Evolutionary conservation across 2,113 vertebrate species (phyloP), one percentile per base, ranked within the genome.

Genomic region (Eolophus roseicapilla): DNA sequence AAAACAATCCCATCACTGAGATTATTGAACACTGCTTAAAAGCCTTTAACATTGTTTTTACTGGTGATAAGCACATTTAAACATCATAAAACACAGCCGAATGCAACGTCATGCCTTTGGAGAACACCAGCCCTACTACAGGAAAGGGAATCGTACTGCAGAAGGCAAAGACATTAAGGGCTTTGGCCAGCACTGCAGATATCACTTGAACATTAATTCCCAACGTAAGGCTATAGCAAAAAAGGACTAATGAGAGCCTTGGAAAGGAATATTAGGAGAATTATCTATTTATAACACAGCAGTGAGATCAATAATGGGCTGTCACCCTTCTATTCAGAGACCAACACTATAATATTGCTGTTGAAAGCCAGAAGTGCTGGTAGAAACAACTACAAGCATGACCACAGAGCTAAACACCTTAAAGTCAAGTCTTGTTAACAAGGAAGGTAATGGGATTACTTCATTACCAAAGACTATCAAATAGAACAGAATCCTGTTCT

Each of bases 101-200:
- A 88, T 21, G 41, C 57, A 85, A 96, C 59, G 86, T 80, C 83
- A 82, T 0, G 5, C 3, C 0, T 55, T 44, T 68, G 17, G 63
- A 75, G 46, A 88, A 78, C 7, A 49, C 13, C 35, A 69, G 39
- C 82, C 79, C 62, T 46, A 13, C 73, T n/a, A 53, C 0, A 81
- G 39, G n/a, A 62, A 43, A 10, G 8, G 23, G 55, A 88, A 93
- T 29, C 68, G 14, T 52, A 64, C 10, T 86, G 67, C 5, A 6
- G 27, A 80, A 67, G 44, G 73, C 67, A 91, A 57, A 63, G 71
- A 91, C 80, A 84, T 37, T 37, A 86, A 86, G 83, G 74, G 84
- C 77, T 95, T 79, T 4, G 44, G 77, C 69, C 82, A 96, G 90
- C 88, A 37, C 33, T 86, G 88, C 86, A 84, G 76, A 57, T 41